Percentiles rank a stretch among this genome's conserved stretches.
These are phyloP conservation scores for Axea sp. DNA, from an alignment of 2,888 invertebrate species.

Conservation along the genomic window DNA sequence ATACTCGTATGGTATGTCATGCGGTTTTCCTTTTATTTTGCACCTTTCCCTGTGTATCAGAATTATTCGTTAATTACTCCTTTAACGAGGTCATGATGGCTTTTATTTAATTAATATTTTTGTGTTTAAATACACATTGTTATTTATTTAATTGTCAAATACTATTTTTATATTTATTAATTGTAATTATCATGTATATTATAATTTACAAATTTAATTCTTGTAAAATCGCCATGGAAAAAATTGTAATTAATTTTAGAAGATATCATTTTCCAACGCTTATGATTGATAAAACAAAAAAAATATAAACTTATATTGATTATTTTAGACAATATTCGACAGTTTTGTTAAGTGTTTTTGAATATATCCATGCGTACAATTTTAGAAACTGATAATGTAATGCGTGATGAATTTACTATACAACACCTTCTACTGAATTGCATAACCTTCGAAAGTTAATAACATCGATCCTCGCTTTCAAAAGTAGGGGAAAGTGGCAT, in stretches of 20 bases:
- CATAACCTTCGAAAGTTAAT: slow-evolving; percentile 58
- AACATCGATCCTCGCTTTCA: slow-evolving; percentile 59
- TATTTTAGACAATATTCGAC: too few species aligned
- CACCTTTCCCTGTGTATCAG: slow-evolving; percentile 40
- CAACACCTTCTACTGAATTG: slow-evolving; percentile 49
- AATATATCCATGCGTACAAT: slow-evolving; percentile 12
- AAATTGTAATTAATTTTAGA: too few species aligned
- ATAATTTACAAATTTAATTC: too few species aligned
- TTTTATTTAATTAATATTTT: slow-evolving; percentile 15
- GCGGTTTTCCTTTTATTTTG: slow-evolving; percentile 48
- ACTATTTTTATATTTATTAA: too few species aligned
- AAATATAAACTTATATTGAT: too few species aligned
- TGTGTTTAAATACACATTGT: not conserved
- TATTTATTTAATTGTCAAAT: too few species aligned
- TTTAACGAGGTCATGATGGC: slow-evolving; percentile 13
- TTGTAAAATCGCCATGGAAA: too few species aligned
- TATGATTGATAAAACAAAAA: too few species aligned
- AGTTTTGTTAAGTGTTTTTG: too few species aligned
- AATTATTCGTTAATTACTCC: slow-evolving; percentile 37
- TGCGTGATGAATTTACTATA: slow-evolving; percentile 57
- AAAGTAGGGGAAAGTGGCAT: slow-evolving; percentile 60
- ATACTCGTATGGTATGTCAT: slow-evolving; percentile 32
- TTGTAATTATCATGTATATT: too few species aligned
- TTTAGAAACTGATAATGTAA: slow-evolving; percentile 56
- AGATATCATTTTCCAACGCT: too few species aligned